Evolutionary conservation across 2,888 invertebrate species (phyloP), one percentile per base, ranked within the genome.

Genomic region (Apamea sordens): DNA sequence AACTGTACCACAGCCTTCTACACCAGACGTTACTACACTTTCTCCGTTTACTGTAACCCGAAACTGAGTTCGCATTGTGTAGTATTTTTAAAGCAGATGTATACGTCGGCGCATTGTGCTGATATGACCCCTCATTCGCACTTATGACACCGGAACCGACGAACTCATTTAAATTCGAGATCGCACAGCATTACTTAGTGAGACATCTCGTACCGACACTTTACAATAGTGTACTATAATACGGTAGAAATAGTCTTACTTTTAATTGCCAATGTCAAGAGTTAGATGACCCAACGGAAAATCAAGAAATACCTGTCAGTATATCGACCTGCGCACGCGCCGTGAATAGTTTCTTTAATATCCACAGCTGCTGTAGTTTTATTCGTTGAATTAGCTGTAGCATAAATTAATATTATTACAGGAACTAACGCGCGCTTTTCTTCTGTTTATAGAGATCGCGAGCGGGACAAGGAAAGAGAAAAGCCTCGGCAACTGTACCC

Each of bases 391-490:
- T 41, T 74, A 74, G 41, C 68, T 56, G 67, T 65, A 69, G 67
- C 76, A 73, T 76, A 82, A 73, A 77, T 82, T 64, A 59, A 69
- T 61, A 32, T 50, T 73, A 80, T 72, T 65, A 64, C 70, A 71
- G 77, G 67, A 84, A 76, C 64, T 80, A 63, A 81, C 64, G 41
- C 15, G 41, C 7, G 36, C 78, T 82, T 68, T 79, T 61, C 69
- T 56, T 89, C 79, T 90, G 78, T 89, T 92, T 90, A 73, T 94
- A 96, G 97, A 92, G 96, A 97, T 89, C 95, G 96, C 90, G 96
- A 96, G 78, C 93, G 94, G 83, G 97, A 97, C 88, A 97, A 97
- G 92, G 97, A 97, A 86, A 97, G 97, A 92, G 97, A 97, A 92
- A 97, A 97, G 90, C 97, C 97, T 79, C 97, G 97, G 87, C 97